Base-by-base conservation (phyloP, 2,113 vertebrate species). In the Sinocyclocheilus anophthalmus region DNA sequence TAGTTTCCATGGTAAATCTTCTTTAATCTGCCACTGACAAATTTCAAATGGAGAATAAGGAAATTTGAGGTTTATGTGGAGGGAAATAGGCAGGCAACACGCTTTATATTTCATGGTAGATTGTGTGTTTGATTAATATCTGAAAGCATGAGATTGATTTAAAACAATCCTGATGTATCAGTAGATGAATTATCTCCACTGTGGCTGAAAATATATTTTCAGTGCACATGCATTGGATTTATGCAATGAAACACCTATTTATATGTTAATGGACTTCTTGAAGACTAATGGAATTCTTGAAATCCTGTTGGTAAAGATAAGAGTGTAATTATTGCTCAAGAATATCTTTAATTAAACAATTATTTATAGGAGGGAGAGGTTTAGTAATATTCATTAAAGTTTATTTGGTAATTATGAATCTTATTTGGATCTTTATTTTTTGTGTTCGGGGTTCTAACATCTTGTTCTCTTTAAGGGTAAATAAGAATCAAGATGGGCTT, bases 261-360 rank as follows among this genome's bases (percentile, higher is more conserved):
- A 90, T 88, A 90, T 90, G 89, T 77, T 88, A 90, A 90, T 88
- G 45, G 39, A 30, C 73, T 85, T 20, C 61, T 48, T 75, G 22
- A 69, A 76, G 57, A 82, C 24, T 83, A 85, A 88, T 85, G 73
- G 78, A 85, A 90, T 87, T 85, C 22, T 80, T 67, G 61, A 73
- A 78, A 50, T 88, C 73, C 67, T 80, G 73, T 76, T 87, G 77
- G 53, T 87, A 67, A 84, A 24, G 67, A 80, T 85, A 75, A 85
- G 18, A 69, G 30, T 45, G 7, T 9, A 87, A 59, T 76, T 10
- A 76, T 37, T 83, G 65, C 84, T 80, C 20, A 63, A 70, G 75
- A 85, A 83, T 84, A 78, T 33, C 63, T 76, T 42, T 83, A 83
- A 73, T 86, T 88, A 78, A 59, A 83, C 33, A 10, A 18, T 50